phyloP scores from a whole-genome alignment of 2,797 vertebrate genomes.

The Peromyscus eremicus region DNA sequence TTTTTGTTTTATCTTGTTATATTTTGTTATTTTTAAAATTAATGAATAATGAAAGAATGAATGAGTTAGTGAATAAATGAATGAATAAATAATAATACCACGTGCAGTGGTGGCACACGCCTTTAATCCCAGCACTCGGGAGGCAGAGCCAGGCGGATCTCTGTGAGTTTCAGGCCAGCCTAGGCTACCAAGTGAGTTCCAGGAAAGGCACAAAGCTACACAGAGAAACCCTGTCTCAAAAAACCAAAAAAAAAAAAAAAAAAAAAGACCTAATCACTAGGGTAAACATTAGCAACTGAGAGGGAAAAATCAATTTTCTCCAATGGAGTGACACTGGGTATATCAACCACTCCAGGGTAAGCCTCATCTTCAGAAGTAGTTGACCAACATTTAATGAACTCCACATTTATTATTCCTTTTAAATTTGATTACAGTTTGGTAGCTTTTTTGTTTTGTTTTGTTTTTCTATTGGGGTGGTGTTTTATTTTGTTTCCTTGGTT shows the following conservation, averaged over 20 bases:
- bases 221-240: no score
- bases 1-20: neutral
- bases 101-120: no score
- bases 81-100: no score
- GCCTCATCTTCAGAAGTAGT: neutral
- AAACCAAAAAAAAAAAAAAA: no score
- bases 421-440: neutral
- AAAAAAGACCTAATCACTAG: neutral
- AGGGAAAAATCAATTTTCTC: neutral
- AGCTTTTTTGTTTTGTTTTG: neutral
- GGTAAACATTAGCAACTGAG: neutral
- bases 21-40: neutral
- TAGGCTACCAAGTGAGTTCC: no score
- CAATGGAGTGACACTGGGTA: neutral
- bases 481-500: neutral
- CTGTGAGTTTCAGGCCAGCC: no score
- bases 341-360: neutral
- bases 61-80: neutral
- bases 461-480: neutral
- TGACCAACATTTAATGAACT: neutral
- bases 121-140: no score
- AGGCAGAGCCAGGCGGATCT: no score
- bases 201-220: no score
- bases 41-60: neutral
- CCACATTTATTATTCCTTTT: neutral